These are phyloP conservation scores for Hydrochoerus hydrochaeris DNA, from an alignment of 2,113 vertebrate species.

Conservation along the genomic window DNA sequence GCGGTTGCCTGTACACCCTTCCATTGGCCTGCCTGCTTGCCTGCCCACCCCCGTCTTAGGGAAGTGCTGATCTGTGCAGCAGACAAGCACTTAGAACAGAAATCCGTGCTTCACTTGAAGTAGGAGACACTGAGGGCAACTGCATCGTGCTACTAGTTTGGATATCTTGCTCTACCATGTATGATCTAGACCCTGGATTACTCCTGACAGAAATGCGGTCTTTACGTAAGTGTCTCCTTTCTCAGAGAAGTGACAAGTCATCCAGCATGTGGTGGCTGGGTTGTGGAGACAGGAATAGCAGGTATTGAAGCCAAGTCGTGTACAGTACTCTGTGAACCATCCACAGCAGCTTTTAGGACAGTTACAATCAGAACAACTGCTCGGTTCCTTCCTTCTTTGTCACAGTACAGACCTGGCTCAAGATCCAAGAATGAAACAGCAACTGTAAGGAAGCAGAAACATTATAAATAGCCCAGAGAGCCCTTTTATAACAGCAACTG, in stretches of 20 bases:
- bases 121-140: slow-evolving; percentile 5
- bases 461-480: slow-evolving; percentile 85
- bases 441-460: slow-evolving; percentile 83
- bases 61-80: not conserved
- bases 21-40: not conserved
- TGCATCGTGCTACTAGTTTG: not conserved
- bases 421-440: slow-evolving; percentile 79
- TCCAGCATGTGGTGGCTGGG: not conserved
- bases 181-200: not conserved
- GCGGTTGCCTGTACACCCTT: not conserved
- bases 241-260: not conserved
- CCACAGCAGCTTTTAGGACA: not conserved
- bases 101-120: slow-evolving; percentile 2
- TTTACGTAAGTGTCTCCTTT: not conserved
- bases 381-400: slow-evolving; percentile 7
- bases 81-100: not conserved
- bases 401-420: slow-evolving; percentile 32
- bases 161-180: not conserved
- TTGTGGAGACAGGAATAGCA: slow-evolving; percentile 6
- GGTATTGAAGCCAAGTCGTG: not conserved
- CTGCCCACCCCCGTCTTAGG: not conserved
- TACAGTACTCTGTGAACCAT: not conserved
- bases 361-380: not conserved
- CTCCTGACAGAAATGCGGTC: not conserved
- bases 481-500: slow-evolving; percentile 85